Base-by-base conservation (phyloP, 2,888 invertebrate genomes). In the Galerucella calmariensis region DNA sequence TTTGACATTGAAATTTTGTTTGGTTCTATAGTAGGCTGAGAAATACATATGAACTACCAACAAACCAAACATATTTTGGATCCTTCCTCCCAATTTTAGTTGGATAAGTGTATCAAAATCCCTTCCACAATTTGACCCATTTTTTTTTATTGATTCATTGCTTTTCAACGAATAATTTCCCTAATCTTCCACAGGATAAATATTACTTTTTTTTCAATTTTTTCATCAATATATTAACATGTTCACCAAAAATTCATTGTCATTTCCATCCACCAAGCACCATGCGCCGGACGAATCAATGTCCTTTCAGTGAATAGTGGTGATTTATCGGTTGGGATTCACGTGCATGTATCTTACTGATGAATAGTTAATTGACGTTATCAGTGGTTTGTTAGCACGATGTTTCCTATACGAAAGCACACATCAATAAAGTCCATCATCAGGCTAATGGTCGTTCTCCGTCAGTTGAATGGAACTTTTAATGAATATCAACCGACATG, bases 311-410 rank as follows among this genome's bases (percentile, higher is more conserved):
- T 69, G 41, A 69, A 69, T 74, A 69, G 44, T 35, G 27, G 46
- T 69, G 74, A 74, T 74, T 74, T 74, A 74, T 74, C 53, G 69
- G 53, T 74, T 61, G 9, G 44, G 20, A 24, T 69, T 65, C 68
- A 72, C 69, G 67, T 72, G 53, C 75, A 75, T 75, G 72, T 69
- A 75, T 75, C 68, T 75, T 72, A 72, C 75, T 72, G 67, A 72
- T 75, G 75, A 72, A 75, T 75, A 66, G 69, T 58, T 72, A 69
- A 75, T 72, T 75, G 75, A 75, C 75, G 63, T 75, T 72, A 75
- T 75, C 75, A 66, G 72, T 56, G 75, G 72, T 72, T 72, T 63
- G 75, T 72, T 72, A 75, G 69, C 72, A 69, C 58, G 71, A 75
- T 75, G 72, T 75, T 71, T 75, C 72, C 72, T 69, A 66, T 67